These are phyloP conservation scores for Acanthococcus lagerstroemiae DNA, from an alignment of 2,888 invertebrate genomes.

Conservation along the genomic window DNA sequence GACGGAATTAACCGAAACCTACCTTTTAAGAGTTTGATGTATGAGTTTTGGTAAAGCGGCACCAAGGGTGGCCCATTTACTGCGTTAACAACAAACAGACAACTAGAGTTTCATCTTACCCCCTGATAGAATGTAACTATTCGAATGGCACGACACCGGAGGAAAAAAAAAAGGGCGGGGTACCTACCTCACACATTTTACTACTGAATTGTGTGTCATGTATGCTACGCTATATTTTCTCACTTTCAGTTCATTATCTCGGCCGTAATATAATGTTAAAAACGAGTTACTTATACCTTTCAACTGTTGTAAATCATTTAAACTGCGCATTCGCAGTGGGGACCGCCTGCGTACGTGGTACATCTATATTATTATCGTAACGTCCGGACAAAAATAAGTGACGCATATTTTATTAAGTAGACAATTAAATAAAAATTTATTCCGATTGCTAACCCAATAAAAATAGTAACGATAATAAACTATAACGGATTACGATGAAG, in stretches of 20 bases:
- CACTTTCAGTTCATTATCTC: constrained; percentile 30
- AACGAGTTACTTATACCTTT: constrained; percentile 30
- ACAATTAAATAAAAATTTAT: no score
- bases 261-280: constrained; percentile 26
- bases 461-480: no score
- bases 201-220: constrained; percentile 26
- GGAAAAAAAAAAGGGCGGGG: constrained; percentile 17
- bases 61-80: constrained; percentile 30
- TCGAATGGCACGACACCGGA: not conserved
- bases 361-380: no score
- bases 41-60: constrained; percentile 22
- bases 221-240: constrained; percentile 28
- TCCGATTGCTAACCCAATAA: no score
- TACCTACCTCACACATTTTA: constrained; percentile 29
- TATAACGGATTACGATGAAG: no score
- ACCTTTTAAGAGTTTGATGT: constrained; percentile 29
- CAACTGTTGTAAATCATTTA: constrained; percentile 30
- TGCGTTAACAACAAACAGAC: constrained; percentile 29
- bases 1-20: constrained; percentile 10
- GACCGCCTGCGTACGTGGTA: constrained; percentile 26
- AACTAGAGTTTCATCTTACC: constrained; percentile 28
- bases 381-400: no score
- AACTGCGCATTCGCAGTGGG: constrained; percentile 27
- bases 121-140: constrained; percentile 22
- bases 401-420: no score